Base-by-base conservation (phyloP, 2,888 invertebrate genomes). In the Selenia dentaria region DNA sequence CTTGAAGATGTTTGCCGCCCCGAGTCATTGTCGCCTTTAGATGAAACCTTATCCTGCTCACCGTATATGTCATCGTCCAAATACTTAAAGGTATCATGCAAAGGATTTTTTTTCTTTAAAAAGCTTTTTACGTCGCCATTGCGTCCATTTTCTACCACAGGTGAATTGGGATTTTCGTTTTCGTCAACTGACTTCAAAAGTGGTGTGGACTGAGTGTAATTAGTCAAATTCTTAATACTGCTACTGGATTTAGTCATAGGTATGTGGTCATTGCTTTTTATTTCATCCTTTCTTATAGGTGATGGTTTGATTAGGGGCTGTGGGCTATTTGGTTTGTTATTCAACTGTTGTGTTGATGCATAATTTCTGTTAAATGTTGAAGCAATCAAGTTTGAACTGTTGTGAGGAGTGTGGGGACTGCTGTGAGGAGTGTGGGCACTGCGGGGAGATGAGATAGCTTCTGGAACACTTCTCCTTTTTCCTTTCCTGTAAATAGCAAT, bases 391-490 rank as follows among this genome's bases (percentile, higher is more conserved):
- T 69, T 53, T 12, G 42, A 27, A 11, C 11, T 9, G 22, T 22
- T 8, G 0, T 2, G 5, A 8, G 8, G 5, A 22, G 2, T 18
- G 2, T 46, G 47, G 18, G 52, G 44, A 3, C 46, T 46, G 22
- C 8, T 8, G 0, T 2, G 5, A 8, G 8, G 5, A 22, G 2
- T 18, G 2, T 46, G 47, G 18, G 52, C 43, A 3, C 46, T 46
- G n/a, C n/a, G n/a, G n/a, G n/a, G n/a, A n/a, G n/a, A n/a, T 1
- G 52, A 25, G 26, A 37, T 26, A 9, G 61, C 33, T 42, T 69
- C 74, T 4, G 67, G 67, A 10, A 87, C 65, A 56, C 87, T 87
- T 59, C 74, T 74, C 43, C 88, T 69, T 67, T 86, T 88, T n/a
- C 75, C 80, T 72, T 78, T 83, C 37, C 87, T 87, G 65, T 20